A percentile compares a stretch with the other conserved stretches of the same genome.
Conservation (phyloP, 2,888 invertebrate species). For the Orchestes rusci region DNA sequence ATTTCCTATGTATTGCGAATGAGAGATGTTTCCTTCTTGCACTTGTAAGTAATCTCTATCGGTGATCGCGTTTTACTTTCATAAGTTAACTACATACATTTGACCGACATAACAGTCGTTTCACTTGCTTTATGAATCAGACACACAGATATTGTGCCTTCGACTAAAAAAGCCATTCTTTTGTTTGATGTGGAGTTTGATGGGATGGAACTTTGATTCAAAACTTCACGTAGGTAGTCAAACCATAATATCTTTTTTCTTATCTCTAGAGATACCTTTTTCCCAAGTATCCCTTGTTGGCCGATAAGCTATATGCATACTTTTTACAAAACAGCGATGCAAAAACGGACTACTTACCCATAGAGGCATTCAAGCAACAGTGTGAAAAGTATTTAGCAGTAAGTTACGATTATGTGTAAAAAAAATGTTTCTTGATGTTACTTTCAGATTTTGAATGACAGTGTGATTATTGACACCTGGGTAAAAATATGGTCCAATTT, state of each 20-base stretch:
- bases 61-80: too few species aligned
- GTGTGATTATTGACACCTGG: slow-evolving; percentile 58
- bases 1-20: too few species aligned
- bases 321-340: slow-evolving; percentile 55
- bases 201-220: too few species aligned
- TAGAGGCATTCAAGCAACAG: slow-evolving; percentile 62
- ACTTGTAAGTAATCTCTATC: too few species aligned
- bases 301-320: slow-evolving; percentile 58
- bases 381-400: slow-evolving; percentile 58
- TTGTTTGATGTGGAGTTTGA: too few species aligned
- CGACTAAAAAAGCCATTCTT: too few species aligned
- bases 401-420: slow-evolving; percentile 26
- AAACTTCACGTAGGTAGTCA: too few species aligned
- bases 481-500: slow-evolving; percentile 52
- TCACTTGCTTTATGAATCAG: too few species aligned
- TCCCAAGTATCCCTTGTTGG: slow-evolving; percentile 68
- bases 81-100: too few species aligned
- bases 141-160: too few species aligned
- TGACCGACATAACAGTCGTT: too few species aligned
- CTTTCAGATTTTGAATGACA: slow-evolving; percentile 46
- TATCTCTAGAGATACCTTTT: slow-evolving; percentile 69
- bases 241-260: slow-evolving; percentile 17
- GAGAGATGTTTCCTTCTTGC: too few species aligned
- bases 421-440: background rate
- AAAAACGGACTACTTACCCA: slow-evolving; percentile 55